phyloP scores from a whole-genome alignment of 2,888 invertebrate species.

The Caenorhabditis auriculariae region DNA sequence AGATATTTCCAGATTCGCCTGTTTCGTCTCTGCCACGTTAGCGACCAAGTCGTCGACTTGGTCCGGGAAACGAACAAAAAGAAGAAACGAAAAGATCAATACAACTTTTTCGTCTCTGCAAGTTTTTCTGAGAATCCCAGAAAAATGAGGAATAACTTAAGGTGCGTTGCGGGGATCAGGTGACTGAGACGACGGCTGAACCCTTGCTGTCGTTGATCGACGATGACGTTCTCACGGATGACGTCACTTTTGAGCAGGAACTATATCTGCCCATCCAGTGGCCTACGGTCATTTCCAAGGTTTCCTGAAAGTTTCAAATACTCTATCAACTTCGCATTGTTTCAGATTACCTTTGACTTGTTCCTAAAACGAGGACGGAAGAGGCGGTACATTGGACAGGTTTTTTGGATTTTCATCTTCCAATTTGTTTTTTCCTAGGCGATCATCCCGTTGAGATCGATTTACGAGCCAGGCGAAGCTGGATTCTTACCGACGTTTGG shows the following conservation, averaged over 20 bases:
- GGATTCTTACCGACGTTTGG: conserved; percentile 54
- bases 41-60: conserved; percentile 23
- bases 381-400: conserved; percentile 19
- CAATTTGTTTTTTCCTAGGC: conserved; percentile 10
- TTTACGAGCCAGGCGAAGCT: conserved; percentile 49
- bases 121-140: too few relatives aligned
- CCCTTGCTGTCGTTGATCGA: conserved; percentile 6
- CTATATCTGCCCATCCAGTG: conserved; percentile 51
- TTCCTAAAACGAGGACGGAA: conserved; percentile 27
- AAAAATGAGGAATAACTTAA: too few relatives aligned
- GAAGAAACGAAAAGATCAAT: conserved; percentile 15
- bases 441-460: conserved; percentile 28
- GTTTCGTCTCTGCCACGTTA: conserved; percentile 40
- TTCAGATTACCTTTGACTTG: conserved; percentile 46
- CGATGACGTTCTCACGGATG: conserved; percentile 6
- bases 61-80: conserved; percentile 13
- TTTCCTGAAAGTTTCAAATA: conserved; percentile 1
- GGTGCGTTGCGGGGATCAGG: conserved; percentile 25
- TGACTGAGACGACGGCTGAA: conserved; percentile 29
- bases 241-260: conserved; percentile 41
- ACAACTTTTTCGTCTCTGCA: conserved; percentile 13
- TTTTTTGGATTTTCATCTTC: too few relatives aligned
- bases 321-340: background rate
- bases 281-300: conserved; percentile 51
- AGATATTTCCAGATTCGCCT: conserved; percentile 38